These are phyloP conservation scores for Esperia sulphurella DNA, from an alignment of 2,888 invertebrate genomes.

Conservation along the genomic window DNA sequence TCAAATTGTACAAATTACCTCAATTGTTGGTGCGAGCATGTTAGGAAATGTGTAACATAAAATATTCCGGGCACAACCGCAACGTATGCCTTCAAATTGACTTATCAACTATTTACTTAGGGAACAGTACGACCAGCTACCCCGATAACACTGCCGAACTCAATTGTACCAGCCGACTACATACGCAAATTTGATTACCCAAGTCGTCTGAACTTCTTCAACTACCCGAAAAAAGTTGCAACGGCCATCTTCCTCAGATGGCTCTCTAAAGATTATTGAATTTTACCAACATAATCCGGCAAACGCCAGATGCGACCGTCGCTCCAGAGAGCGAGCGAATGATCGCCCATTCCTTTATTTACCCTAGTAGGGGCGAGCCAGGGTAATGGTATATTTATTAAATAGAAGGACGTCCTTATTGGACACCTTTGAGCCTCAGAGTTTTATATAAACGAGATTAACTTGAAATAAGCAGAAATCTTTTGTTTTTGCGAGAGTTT, in stretches of 20 bases:
- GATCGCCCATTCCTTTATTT: constrained; percentile 60
- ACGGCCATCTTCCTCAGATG: constrained; percentile 55
- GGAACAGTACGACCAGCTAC: constrained; percentile 19
- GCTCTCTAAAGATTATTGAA: constrained; percentile 64
- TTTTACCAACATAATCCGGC: constrained; percentile 65
- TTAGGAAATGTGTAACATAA: constrained; percentile 11
- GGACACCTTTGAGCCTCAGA: constrained; percentile 29
- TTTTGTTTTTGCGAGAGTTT: constrained; percentile 2
- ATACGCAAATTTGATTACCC: constrained; percentile 29
- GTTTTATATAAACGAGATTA: constrained; percentile 22
- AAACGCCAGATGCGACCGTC: constrained; percentile 59
- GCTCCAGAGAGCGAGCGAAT: constrained; percentile 47
- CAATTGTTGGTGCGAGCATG: background rate
- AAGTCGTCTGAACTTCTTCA: constrained; percentile 29
- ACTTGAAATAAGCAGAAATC: constrained; percentile 3
- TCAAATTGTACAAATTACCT: background rate
- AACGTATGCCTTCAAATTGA: constrained; percentile 16
- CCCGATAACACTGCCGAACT: constrained; percentile 10
- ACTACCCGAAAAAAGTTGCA: constrained; percentile 44
- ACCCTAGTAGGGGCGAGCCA: constrained; percentile 33
- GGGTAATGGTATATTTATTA: constrained; percentile 59
- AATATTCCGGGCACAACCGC: constrained; percentile 13
- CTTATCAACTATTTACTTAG: constrained; percentile 26
- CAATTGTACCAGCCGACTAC: constrained; percentile 22
- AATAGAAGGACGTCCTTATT: constrained; percentile 39